These are phyloP conservation scores for Brachyhypopomus gauderio DNA, from an alignment of 2,113 vertebrate species.

Conservation along the genomic window DNA sequence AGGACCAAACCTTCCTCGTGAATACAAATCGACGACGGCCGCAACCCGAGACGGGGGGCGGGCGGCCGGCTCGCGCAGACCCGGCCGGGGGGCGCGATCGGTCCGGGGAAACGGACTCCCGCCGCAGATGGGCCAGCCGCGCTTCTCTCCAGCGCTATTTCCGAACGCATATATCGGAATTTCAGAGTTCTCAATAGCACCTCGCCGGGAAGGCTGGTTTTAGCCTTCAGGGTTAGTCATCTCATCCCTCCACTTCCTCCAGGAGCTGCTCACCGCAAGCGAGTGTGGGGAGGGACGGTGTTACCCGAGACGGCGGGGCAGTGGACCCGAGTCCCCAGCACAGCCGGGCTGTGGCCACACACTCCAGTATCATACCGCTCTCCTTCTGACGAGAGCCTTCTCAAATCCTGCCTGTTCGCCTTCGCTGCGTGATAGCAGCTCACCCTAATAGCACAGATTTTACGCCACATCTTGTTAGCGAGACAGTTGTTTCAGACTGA, in stretches of 20 bases:
- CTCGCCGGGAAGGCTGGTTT: slow-evolving; percentile 70
- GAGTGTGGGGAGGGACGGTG: slow-evolving; percentile 56
- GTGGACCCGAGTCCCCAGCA: slow-evolving; percentile 21
- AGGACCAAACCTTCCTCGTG: slow-evolving; percentile 46
- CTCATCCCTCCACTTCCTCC: slow-evolving; percentile 73
- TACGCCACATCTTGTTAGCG: slow-evolving; percentile 21
- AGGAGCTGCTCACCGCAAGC: slow-evolving; percentile 75
- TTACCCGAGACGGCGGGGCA: slow-evolving; percentile 43
- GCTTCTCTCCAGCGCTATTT: slow-evolving; percentile 70
- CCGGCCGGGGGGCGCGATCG: slow-evolving; percentile 55
- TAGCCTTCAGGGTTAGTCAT: slow-evolving; percentile 69
- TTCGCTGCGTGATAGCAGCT: background rate
- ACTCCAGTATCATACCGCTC: slow-evolving; percentile 17
- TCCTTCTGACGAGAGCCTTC: slow-evolving; percentile 17
- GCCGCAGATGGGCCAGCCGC: slow-evolving; percentile 67
- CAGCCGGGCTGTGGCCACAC: slow-evolving; percentile 9
- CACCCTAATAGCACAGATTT: slow-evolving; percentile 16
- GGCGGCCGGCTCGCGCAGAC: slow-evolving; percentile 55
- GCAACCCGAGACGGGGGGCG: slow-evolving; percentile 57
- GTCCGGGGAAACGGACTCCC: slow-evolving; percentile 47
- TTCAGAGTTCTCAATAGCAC: slow-evolving; percentile 74
- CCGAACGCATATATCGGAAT: slow-evolving; percentile 72
- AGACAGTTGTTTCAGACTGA: background rate
- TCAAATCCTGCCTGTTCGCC: slow-evolving; percentile 23
- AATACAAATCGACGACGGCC: slow-evolving; percentile 57